Percentiles rank a stretch among this genome's conserved stretches.
These are phyloP conservation scores for Amphiprion ocellaris DNA, from an alignment of 2,113 vertebrate genomes.

Conservation along the genomic window DNA sequence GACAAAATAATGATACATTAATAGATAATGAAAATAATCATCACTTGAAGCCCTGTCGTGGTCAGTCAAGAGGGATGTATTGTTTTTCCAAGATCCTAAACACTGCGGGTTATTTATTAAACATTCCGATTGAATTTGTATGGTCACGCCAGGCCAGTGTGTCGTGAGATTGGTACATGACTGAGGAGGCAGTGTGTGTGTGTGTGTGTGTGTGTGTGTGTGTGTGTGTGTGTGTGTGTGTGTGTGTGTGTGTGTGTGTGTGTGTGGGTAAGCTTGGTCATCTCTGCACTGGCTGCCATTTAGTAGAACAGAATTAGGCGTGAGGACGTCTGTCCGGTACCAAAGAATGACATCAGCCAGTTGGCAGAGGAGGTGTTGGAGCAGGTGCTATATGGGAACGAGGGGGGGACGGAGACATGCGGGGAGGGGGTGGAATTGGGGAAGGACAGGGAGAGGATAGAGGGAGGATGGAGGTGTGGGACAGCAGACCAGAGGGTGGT, in stretches of 20 bases:
- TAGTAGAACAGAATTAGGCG: conserved; percentile 72
- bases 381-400: conserved; percentile 80
- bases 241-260: conserved; percentile 20
- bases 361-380: conserved; percentile 82
- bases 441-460: conserved; percentile 76
- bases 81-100: conserved; percentile 1
- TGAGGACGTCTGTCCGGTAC: conserved; percentile 76
- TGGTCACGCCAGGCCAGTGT: conserved; percentile 46
- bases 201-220: conserved; percentile 9
- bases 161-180: conserved; percentile 64
- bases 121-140: conserved; percentile 10
- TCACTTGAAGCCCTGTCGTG: too few relatives aligned
- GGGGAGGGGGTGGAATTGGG: conserved; percentile 71
- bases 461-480: conserved; percentile 73
- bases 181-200: conserved; percentile 26
- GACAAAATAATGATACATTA: background rate
- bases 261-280: conserved; percentile 53
- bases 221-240: conserved; percentile 2
- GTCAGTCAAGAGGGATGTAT: background rate
- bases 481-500: conserved; percentile 75
- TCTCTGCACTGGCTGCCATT: conserved; percentile 65
- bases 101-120: conserved; percentile 7
- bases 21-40: background rate
- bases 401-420: conserved; percentile 72
- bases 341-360: conserved; percentile 81